A percentile compares a stretch with the other conserved stretches of the same genome.
phyloP scores from a whole-genome alignment of 1,140 invertebrate species.

The Dolichoris vasculosae region DNA sequence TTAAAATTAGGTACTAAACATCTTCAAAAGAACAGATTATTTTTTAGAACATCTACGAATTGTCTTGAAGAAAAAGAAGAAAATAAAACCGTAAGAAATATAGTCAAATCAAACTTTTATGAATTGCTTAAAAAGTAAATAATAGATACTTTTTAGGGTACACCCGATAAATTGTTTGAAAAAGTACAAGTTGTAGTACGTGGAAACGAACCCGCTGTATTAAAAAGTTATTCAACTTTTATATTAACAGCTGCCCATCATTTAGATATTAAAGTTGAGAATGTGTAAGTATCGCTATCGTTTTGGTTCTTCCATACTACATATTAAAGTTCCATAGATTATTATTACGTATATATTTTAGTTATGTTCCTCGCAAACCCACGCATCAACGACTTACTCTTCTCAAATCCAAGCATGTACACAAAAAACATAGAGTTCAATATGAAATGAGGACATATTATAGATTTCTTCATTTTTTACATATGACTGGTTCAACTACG shows the following conservation, averaged over 20 bases:
- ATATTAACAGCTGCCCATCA: conserved; percentile 84
- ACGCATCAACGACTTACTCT: conserved; percentile 85
- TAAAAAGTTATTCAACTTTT: conserved; percentile 93
- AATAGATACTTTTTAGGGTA: conserved; percentile 40
- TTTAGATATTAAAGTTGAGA: conserved; percentile 84
- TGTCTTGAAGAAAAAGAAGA: not conserved
- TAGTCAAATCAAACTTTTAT: not conserved
- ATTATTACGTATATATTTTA: conserved; percentile 67
- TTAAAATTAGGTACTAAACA: not conserved
- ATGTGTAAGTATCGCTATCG: conserved; percentile 77
- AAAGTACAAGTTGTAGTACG: conserved; percentile 90
- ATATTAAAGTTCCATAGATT: conserved; percentile 28
- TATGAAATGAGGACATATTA: conserved; percentile 97
- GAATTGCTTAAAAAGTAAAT: not conserved
- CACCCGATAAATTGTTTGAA: conserved; percentile 86
- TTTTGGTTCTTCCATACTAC: not conserved
- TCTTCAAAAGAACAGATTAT: not conserved
- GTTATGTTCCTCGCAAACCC: conserved; percentile 83
- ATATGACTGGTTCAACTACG: conserved; percentile 94
- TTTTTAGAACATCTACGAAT: conserved; percentile 33
- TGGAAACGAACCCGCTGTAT: conserved; percentile 89
- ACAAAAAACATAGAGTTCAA: conserved; percentile 96
- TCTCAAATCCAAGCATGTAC: conserved; percentile 91
- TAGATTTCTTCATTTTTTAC: conserved; percentile 86
- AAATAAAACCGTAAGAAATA: conserved; percentile 25